phyloP scores from a whole-genome alignment of 2,888 invertebrate genomes.

The Pterostichus niger region DNA sequence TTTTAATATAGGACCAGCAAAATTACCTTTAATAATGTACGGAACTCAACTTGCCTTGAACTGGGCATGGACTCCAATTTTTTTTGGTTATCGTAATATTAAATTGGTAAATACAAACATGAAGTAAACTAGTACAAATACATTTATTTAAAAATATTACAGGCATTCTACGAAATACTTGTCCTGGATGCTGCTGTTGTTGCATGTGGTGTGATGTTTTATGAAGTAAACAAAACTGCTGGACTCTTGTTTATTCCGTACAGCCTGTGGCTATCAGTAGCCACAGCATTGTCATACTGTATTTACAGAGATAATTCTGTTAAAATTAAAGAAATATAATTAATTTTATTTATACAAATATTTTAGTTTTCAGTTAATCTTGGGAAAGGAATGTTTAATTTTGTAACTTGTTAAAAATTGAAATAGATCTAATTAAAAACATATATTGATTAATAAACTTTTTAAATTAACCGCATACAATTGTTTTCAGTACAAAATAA shows the following conservation, averaged over 20 bases:
- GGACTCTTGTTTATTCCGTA: slow-evolving; percentile 87
- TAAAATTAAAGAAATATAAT: slow-evolving; percentile 70
- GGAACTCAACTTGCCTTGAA: slow-evolving; percentile 88
- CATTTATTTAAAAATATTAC: slow-evolving; percentile 71
- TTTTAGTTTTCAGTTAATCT: not conserved
- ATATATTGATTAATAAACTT: not conserved
- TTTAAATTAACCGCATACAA: slow-evolving; percentile 21
- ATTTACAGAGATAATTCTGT: slow-evolving; percentile 82
- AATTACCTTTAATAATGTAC: slow-evolving; percentile 85
- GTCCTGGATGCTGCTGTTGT: slow-evolving; percentile 81
- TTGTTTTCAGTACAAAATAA: not conserved
- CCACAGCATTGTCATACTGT: slow-evolving; percentile 83
- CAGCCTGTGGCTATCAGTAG: slow-evolving; percentile 86
- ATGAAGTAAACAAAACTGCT: slow-evolving; percentile 82
- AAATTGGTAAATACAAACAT: slow-evolving; percentile 81
- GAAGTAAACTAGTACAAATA: not conserved
- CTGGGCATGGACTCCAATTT: slow-evolving; percentile 92
- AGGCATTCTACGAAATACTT: slow-evolving; percentile 83
- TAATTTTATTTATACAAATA: slow-evolving; percentile 1
- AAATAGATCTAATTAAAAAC: slow-evolving; percentile 25
- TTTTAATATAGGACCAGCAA: slow-evolving; percentile 79
- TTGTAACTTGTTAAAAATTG: slow-evolving; percentile 10
- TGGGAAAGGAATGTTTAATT: slow-evolving; percentile 11
- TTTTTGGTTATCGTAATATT: slow-evolving; percentile 86
- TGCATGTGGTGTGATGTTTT: slow-evolving; percentile 81